Conservation (phyloP, 2,797 vertebrate species). For the Eleutherodactylus coqui region DNA sequence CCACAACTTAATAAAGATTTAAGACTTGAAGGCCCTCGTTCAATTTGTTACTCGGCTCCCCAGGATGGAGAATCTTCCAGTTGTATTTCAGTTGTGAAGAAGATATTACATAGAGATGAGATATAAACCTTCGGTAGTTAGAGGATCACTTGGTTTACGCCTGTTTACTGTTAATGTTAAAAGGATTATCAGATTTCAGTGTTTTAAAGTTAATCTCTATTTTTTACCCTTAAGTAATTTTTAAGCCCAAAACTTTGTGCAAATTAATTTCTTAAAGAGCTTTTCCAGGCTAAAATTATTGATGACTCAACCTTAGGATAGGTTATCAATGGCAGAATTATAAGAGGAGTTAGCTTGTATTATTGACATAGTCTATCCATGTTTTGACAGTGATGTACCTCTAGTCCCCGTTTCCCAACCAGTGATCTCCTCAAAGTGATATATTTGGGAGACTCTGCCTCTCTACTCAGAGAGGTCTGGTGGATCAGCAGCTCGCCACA, state of each 20-base stretch:
- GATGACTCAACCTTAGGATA: too few species aligned
- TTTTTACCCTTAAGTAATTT: not conserved
- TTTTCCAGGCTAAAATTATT: too few species aligned
- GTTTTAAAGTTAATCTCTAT: not conserved
- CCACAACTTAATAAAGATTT: constrained; percentile 58
- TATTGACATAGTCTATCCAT: too few species aligned
- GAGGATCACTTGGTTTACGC: not conserved
- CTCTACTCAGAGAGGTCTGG: too few species aligned
- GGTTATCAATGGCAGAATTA: too few species aligned
- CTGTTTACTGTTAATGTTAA: not conserved
- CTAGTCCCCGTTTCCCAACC: too few species aligned
- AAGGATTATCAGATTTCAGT: not conserved
- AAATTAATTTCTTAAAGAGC: not conserved
- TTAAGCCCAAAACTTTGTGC: not conserved
- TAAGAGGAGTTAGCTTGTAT: too few species aligned
- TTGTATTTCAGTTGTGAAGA: not conserved
- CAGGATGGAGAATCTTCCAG: not conserved
- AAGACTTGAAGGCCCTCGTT: constrained; percentile 38
- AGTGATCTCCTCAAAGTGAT: too few species aligned
- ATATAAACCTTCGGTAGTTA: not conserved
- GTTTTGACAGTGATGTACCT: too few species aligned
- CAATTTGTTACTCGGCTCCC: constrained; percentile 37
- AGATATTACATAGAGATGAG: constrained; percentile 19
- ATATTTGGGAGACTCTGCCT: too few species aligned
- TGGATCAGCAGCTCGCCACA: too few species aligned